Evolutionary conservation across 2,113 vertebrate species (phyloP), one percentile per base, ranked within the genome.

Genomic region (Archocentrus centrarchus): DNA sequence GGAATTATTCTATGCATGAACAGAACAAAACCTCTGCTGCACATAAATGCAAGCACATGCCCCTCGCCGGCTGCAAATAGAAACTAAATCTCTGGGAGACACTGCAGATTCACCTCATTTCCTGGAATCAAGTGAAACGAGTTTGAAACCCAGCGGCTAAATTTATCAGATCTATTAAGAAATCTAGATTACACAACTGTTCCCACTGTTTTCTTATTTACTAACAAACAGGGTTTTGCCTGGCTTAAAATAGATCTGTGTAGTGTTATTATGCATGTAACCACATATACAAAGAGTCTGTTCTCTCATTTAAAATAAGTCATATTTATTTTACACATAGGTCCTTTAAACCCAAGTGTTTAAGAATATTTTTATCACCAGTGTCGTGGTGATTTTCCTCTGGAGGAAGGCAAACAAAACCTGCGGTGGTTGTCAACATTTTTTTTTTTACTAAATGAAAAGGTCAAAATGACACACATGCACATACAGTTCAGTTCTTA

Each of bases 121-220:
- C 47, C 47, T 53, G 27, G 44, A 73, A 73, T 73, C 66, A 53
- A 53, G 6, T n/a, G 27, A 35, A 53, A 53, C 6, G 47, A 73
- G 24, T 73, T 32, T 53, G 17, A 73, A 53, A 20, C 47, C 47
- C 27, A 73, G 10, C 27, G 18, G 2, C 47, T 17, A 53, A 32
- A 73, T 73, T 53, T 53, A 32, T 53, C 17, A 53, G 11, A 32
- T 73, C 66, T 73, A 53, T 53, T n/a, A 75, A 15, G 62, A 89
- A 84, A 88, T 81, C 17, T 66, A 59, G 18, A 77, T 83, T 55
- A 78, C 41, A 83, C 60, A 70, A 64, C 10, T 11, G 14, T 14
- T 47, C 44, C n/a, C 5, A 32, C 61, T 22, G 10, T 35, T 61
- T 62, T 63, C 37, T 57, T 24, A 11, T 39, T 39, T 70, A 59